A percentile compares a stretch with the other conserved stretches of the same genome.
These are phyloP conservation scores for Malurus alboscapulatus DNA, from an alignment of 2,113 vertebrate genomes.

Conservation along the genomic window DNA sequence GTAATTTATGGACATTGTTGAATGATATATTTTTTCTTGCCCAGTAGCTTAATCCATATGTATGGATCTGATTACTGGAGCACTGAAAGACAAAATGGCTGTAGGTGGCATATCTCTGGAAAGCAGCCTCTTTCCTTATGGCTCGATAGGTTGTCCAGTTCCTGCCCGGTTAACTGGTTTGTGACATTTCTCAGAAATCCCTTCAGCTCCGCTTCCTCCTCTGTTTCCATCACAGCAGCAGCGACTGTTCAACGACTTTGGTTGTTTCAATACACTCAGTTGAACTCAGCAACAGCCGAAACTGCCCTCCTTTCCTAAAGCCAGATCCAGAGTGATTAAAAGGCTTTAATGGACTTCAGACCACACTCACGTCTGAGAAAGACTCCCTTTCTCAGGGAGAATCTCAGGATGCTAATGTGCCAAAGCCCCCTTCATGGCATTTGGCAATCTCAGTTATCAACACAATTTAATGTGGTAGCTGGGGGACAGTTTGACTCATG, in stretches of 20 bases:
- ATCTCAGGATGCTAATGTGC: neutral
- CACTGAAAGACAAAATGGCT: neutral
- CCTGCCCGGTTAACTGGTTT: neutral
- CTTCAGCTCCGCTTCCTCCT: constrained; percentile 19
- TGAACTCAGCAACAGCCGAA: neutral
- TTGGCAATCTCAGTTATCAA: neutral
- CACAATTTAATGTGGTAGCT: neutral
- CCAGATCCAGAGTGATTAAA: neutral
- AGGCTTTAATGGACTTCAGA: neutral
- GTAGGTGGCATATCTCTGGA: constrained; percentile 10
- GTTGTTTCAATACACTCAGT: neutral
- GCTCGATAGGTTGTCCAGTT: constrained; percentile 2
- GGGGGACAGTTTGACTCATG: neutral
- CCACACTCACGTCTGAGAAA: neutral
- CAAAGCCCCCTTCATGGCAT: neutral
- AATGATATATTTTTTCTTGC: neutral
- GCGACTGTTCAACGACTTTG: neutral
- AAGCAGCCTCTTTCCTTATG: neutral
- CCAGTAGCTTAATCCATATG: neutral
- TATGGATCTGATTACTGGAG: neutral
- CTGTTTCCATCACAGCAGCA: neutral
- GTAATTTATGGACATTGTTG: neutral
- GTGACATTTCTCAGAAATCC: neutral
- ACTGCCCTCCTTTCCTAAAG: neutral
- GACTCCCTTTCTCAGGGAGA: neutral